Base-by-base conservation (phyloP, 2,113 vertebrate species). In the Machaerirhynchus nigripectus region DNA sequence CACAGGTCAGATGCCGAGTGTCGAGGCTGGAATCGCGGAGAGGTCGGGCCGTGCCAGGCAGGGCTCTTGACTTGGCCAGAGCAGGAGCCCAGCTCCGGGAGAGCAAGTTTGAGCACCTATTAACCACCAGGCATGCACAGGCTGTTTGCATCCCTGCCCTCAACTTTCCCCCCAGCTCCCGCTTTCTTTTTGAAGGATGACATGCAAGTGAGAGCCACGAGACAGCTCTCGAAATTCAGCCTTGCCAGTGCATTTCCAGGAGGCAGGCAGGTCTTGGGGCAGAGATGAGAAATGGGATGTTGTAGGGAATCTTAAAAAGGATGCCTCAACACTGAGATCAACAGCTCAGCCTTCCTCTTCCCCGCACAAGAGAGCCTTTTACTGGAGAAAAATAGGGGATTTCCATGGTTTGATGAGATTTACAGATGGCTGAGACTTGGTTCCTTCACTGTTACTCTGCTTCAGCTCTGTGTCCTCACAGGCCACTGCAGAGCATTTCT, bases 121-220 rank as follows among this genome's bases (percentile, higher is more conserved):
- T n/a, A 70, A 24, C 63, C 39, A 68, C 31, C 44, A 30, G 19
- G 1, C 0, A 0, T 2, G 30, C 49, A 47, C 3, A 0, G 46
- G 42, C 14, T 80, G 39, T 47, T 57, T 23, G 15, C 16, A 17
- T 44, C 52, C 40, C 3, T 46, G 31, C 70, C 42, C 27, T 74
- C 71, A 22, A 3, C 10, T 23, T 23, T 30, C 42, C 13, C n/a
- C 17, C 19, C 3, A 0, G 63, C n/a, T 74, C 53, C 69, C 13
- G 2, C 74, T 57, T 60, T 56, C 40, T 13, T 68, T 44, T 35
- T 39, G 37, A 70, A 31, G 67, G 42, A 33, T 47, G 35, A 52
- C 78, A 30, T 9, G 14, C 53, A 60, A 57, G 73, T 47, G 81
- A 47, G 31, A 53, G 59, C 50, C 10, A 0, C 68, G n/a, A 70